Evolutionary conservation across 2,888 invertebrate species (phyloP).

Genomic region (Eueremaeus valkanovi): DNA sequence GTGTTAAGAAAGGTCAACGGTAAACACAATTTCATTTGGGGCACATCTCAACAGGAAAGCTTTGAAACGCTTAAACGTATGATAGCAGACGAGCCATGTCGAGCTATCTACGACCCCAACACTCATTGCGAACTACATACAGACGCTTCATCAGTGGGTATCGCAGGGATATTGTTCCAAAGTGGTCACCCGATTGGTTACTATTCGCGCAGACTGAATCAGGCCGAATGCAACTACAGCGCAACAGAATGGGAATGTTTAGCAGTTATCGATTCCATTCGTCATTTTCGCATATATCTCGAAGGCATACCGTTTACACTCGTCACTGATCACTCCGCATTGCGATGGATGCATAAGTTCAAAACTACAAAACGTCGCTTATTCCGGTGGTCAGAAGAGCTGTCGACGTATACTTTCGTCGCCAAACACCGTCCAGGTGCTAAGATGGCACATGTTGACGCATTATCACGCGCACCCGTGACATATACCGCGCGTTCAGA

Average conservation of each 20-base stretch:
- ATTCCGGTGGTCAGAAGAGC: not conserved
- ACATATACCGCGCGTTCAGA: no score
- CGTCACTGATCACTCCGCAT: conserved; percentile 29
- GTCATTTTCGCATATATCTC: conserved; percentile 28
- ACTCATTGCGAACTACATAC: conserved; percentile 13
- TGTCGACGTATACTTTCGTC: no score
- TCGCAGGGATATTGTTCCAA: conserved; percentile 10
- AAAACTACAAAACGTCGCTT: not conserved
- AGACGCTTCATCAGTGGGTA: not conserved
- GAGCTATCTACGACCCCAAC: not conserved
- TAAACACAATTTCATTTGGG: not conserved
- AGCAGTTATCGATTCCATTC: conserved; percentile 1
- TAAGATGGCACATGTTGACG: not conserved
- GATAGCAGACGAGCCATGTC: not conserved
- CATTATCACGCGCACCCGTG: not conserved
- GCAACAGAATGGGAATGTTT: conserved; percentile 29
- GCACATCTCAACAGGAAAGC: not conserved
- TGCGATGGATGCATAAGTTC: not conserved
- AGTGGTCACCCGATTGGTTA: not conserved
- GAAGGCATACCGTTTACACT: conserved; percentile 27
- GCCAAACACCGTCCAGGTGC: not conserved
- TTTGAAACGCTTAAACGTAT: not conserved
- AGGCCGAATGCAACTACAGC: not conserved
- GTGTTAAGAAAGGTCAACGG: not conserved
- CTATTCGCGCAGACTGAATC: no score